Base-by-base conservation (phyloP, 2,888 invertebrate genomes). In the Isoperla grammatica region DNA sequence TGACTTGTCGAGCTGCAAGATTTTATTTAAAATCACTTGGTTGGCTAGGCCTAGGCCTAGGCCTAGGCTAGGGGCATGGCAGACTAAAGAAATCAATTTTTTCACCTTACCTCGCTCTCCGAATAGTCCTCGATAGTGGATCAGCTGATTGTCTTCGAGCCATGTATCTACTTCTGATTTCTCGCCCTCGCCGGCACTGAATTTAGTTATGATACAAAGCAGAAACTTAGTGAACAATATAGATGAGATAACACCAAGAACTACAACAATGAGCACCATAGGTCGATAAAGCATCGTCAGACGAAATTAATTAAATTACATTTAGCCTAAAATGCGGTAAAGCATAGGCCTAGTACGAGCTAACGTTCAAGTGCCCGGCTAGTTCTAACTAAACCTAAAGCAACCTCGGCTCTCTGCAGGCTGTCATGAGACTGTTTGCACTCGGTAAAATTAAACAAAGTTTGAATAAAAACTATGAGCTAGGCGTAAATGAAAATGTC, bases 71-170 rank as follows among this genome's bases (percentile, higher is more conserved):
- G 29, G 29, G n/a, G n/a, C n/a, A n/a, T n/a, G n/a, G n/a, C n/a
- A n/a, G n/a, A n/a, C 29, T 8, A 29, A 29, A n/a, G n/a, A 6
- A 29, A 6, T 29, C 8, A 29, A 8, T 29, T 29, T 4, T 29
- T 29, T 29, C 29, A 8, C 17, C 83, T 79, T 74, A 90, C 90
- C 90, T 76, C 84, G 81, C 69, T 86, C 81, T 67, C 76, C 80
- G 73, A 89, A 90, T 29, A 87, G 74, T 65, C 84, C 79, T 69
- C 84, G 84, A 71, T 85, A 87, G 64, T 85, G 80, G 35, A 81
- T 79, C 63, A 90, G 78, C 65, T 86, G 83, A 71, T 87, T 87
- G 71, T 87, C 84, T 60, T 85, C 82, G 65, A 90, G 76, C 90
- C 90, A 90, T 70, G 82, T 78, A 68, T 87, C 86, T 59, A 88